Evolutionary conservation across 2,797 vertebrate genomes (phyloP), one percentile per base, ranked within the genome.

Genomic region (Acipenser ruthenus): DNA sequence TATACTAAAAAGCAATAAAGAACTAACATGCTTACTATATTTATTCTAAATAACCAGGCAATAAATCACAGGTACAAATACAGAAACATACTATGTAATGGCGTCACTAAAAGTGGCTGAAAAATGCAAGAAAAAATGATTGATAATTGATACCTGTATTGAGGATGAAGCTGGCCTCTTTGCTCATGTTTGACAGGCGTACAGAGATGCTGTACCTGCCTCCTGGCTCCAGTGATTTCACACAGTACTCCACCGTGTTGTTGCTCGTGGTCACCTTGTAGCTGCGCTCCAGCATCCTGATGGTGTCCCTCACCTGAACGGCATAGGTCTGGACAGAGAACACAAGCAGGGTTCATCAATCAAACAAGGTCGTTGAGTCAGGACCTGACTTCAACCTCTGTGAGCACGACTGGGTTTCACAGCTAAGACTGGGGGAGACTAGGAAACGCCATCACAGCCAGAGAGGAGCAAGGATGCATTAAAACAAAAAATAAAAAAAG

Each of bases 121-220:
- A 37, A 37, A 37, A 37, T 4, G 23, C 2, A 3, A 0, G 23
- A 37, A 37, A 37, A 37, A 37, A 3, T 3, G 23, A 37, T 37
- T 23, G 2, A 4, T 37, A 37, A 37, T 37, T 37, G 23, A 37
- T 37, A 37, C 37, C 37, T 37, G 37, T 5, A 37, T 37, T 37
- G 37, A 37, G 37, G 37, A 37, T 37, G 37, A 37, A 4, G 37
- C 37, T 37, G 37, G 37, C 37, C 37, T 37, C 37, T 37, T 37
- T 37, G 37, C 37, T 37, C 37, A 37, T 37, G 80, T 99, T 98
- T 65, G 91, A 89, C 67, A 99, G 92, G 1, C 96, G 93, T 62
- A 98, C 87, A 0, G 90, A 83, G 67, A 97, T 65, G 1, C 92
- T 94, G 84, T 98, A 99, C n/a, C 91, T 92, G 37, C 95, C 95